These are phyloP conservation scores for Atractosteus spatula DNA, from an alignment of 2,113 vertebrate species.

Conservation along the genomic window DNA sequence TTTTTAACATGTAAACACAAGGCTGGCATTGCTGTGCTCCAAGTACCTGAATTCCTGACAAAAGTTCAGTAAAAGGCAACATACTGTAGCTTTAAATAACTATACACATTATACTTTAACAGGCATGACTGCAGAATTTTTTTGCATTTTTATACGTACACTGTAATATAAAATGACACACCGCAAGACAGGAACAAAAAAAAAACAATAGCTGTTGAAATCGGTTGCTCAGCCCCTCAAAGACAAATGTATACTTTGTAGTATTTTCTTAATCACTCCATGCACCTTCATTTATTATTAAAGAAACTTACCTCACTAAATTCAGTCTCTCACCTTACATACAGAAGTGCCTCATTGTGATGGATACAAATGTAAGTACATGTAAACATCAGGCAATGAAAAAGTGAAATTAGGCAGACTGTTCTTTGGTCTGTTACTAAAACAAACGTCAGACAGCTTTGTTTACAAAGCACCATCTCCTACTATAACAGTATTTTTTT, in stretches of 20 bases:
- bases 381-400: slow-evolving; percentile 5
- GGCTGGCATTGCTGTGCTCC: slow-evolving; percentile 26
- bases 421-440: neutral
- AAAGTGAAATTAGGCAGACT: neutral
- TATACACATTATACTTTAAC: slow-evolving; percentile 56
- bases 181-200: slow-evolving; percentile 25
- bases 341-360: slow-evolving; percentile 7
- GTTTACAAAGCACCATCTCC: too few species aligned
- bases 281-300: neutral
- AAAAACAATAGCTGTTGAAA: slow-evolving; percentile 20
- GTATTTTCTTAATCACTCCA: slow-evolving; percentile 2
- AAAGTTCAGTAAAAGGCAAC: slow-evolving; percentile 42
- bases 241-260: too few species aligned
- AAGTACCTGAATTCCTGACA: slow-evolving; percentile 27
- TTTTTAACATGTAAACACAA: slow-evolving; percentile 58
- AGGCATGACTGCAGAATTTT: slow-evolving; percentile 19
- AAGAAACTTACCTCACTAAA: neutral
- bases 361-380: slow-evolving; percentile 6
- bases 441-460: neutral
- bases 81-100: slow-evolving; percentile 37
- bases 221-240: slow-evolving; percentile 8
- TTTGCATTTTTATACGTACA: slow-evolving; percentile 27
- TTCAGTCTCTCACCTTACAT: neutral
- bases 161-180: slow-evolving; percentile 32
- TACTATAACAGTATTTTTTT: too few species aligned